phyloP scores from a whole-genome alignment of 1,140 invertebrate genomes.

The Nymphalis io region DNA sequence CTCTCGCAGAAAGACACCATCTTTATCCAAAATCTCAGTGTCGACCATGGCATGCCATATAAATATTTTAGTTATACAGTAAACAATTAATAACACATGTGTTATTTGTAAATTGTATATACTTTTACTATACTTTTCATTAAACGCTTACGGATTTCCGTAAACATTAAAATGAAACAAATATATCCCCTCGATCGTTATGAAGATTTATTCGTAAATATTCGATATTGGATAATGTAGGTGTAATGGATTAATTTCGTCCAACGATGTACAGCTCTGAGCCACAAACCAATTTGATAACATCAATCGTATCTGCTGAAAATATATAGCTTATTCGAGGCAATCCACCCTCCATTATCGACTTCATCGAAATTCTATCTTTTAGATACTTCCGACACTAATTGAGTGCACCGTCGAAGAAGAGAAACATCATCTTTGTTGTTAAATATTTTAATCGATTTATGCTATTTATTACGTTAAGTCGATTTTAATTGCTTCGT shows the following conservation, averaged over 20 bases:
- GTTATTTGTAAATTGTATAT: no score
- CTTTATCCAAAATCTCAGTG: no score
- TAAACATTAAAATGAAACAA: conserved; percentile 5
- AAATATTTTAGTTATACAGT: conserved; percentile 35
- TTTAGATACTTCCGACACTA: not conserved
- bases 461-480: no score
- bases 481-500: no score
- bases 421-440: no score
- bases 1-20: no score
- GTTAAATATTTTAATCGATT: no score
- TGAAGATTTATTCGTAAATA: conserved; percentile 4
- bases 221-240: conserved; percentile 27
- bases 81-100: conserved; percentile 27
- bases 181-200: conserved; percentile 19
- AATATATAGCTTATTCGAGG: conserved; percentile 53
- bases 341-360: conserved; percentile 38
- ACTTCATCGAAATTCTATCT: conserved; percentile 1
- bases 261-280: conserved; percentile 43
- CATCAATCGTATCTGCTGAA: conserved; percentile 41
- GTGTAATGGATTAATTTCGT: conserved; percentile 44
- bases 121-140: no score
- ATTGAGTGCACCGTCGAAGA: conserved; percentile 18
- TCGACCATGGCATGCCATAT: no score
- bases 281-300: conserved; percentile 32
- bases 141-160: not conserved